Percentiles rank a stretch among this genome's conserved stretches.
Conservation (phyloP, 2,113 vertebrate species). For the Pao palembangensis region DNA sequence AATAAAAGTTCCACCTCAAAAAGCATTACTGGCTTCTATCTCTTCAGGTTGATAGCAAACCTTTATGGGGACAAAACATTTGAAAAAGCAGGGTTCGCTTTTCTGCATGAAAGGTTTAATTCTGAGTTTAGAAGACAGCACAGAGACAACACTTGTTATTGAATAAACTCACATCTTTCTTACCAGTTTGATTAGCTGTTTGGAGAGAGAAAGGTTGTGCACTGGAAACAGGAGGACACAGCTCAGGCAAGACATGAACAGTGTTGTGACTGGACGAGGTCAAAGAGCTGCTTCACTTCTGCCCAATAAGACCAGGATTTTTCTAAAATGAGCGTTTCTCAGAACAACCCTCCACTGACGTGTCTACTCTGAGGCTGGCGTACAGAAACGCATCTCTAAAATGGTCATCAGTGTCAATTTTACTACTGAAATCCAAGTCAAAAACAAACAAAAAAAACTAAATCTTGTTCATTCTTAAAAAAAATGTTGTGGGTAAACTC, state of each 20-base stretch:
- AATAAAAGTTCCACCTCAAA: too few relatives aligned
- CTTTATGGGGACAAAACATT: too few relatives aligned
- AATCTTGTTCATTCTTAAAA: conserved; percentile 15
- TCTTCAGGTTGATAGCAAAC: too few relatives aligned
- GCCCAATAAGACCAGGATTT: neutral
- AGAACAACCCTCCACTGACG: neutral
- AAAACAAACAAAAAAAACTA: neutral
- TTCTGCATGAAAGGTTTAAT: too few relatives aligned
- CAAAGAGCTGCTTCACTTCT: neutral
- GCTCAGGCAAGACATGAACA: neutral
- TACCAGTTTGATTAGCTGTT: too few relatives aligned
- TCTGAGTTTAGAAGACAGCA: too few relatives aligned
- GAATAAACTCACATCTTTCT: too few relatives aligned
- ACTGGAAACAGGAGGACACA: too few relatives aligned
- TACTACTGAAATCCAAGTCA: neutral
- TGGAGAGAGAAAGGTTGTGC: too few relatives aligned
- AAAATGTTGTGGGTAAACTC: conserved; percentile 1
- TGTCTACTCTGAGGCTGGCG: neutral
- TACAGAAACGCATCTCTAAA: neutral
- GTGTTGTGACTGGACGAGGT: neutral
- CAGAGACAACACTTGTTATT: too few relatives aligned
- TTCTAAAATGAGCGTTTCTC: neutral
- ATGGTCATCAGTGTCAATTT: conserved; percentile 3
- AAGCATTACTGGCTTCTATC: too few relatives aligned
- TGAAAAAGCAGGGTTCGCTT: too few relatives aligned